Base-by-base conservation (phyloP, 2,888 invertebrate species). In the Leptarthrus brevirostris region DNA sequence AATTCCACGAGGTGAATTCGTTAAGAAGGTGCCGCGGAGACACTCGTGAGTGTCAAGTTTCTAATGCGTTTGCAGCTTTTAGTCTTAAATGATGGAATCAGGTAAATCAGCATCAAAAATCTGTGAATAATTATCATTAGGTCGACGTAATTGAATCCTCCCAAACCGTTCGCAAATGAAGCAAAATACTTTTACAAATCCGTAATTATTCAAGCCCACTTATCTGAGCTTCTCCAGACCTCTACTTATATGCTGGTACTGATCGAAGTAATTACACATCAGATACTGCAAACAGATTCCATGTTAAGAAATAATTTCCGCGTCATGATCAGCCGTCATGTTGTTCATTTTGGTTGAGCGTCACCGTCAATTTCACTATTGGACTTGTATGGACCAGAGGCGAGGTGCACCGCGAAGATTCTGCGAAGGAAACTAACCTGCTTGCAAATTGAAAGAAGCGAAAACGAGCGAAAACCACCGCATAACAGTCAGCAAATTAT, bases 271-370 rank as follows among this genome's bases (percentile, higher is more conserved):
- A 69, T 69, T 69, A 69, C 69, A 54, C 56, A 58, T 56, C 72
- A 72, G 72, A 72, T 56, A 56, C 40, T 26, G 56, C 44, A 74
- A 74, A 74, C 71, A 71, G 70, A 70, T 75, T 73, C 75, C 72
- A 72, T 72, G 74, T 54, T 52, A 36, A 53, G 52, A 74, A 72
- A 74, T 75, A 75, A 75, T 75, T 75, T 75, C 75, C 75, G 75
- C 66, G 40, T 72, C 75, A 75, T 75, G 75, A 75, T 72, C 75
- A 54, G 74, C 36, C 54, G 61, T 53, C 18, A 56, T 66, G 14
- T 8, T 61, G 30, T 30, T 69, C 53, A 44, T 73, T 75, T 74
- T 70, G 74, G 36, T 24, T 16, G 69, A 66, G 44, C 72, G 72
- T 72, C 74, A 56, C 72, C 74, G 58, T 40, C 58, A 56, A 20